phyloP scores from a whole-genome alignment of 2,888 invertebrate species.

The Stegophylla sp. region DNA sequence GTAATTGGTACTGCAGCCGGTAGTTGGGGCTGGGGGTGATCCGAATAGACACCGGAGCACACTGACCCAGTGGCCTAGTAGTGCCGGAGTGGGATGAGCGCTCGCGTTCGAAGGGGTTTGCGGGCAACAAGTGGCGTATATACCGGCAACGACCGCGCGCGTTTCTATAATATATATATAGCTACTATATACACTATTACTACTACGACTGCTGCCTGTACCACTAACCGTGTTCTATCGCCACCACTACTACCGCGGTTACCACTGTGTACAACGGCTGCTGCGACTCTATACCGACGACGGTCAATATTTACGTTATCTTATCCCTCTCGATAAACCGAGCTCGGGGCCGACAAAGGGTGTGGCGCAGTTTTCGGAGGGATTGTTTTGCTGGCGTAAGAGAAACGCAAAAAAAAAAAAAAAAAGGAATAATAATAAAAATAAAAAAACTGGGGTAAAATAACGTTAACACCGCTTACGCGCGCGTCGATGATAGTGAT shows the following conservation, averaged over 20 bases:
- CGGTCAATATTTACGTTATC: conserved; percentile 53
- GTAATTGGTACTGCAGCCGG: neutral
- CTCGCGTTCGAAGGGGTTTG: conserved; percentile 16
- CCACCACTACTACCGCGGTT: neutral
- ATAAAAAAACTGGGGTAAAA: conserved; percentile 1
- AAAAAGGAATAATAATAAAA: no score
- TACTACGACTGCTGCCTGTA: no score
- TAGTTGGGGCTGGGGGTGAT: neutral
- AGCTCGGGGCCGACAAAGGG: neutral
- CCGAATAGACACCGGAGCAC: conserved; percentile 5
- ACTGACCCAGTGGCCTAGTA: conserved; percentile 49
- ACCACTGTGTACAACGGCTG: no score
- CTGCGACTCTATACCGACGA: neutral
- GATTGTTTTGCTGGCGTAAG: conserved; percentile 14
- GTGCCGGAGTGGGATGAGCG: neutral
- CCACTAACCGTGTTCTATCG: neutral
- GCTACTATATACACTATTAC: no score
- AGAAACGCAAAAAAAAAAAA: neutral
- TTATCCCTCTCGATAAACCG: conserved; percentile 38
- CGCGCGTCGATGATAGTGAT: no score
- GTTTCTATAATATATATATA: no score
- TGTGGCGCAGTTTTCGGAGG: neutral
- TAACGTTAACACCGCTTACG: neutral
- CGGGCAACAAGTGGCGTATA: conserved; percentile 44
- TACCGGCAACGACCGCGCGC: neutral